Base-by-base conservation (phyloP, 2,888 invertebrate genomes). In the Cynaeus angustus region DNA sequence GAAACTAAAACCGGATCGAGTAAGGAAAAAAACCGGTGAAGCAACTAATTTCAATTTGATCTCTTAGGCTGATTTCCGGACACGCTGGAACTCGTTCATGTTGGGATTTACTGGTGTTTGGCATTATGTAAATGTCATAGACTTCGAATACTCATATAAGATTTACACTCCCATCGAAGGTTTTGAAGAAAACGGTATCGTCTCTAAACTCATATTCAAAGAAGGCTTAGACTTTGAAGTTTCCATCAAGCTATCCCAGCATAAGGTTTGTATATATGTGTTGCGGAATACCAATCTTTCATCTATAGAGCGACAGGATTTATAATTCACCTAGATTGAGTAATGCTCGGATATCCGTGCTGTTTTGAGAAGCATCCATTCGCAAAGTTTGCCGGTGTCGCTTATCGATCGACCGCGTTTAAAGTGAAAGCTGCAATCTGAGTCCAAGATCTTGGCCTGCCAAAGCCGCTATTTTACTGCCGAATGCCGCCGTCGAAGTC, bases 51-150 rank as follows among this genome's bases (percentile, higher is more conserved):
- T 68, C 26, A 55, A 41, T 68, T 28, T 48, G 38, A 64, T 67
- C 37, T 81, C 80, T 76, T 82, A 91, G 91, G 86, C 92, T 16
- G 94, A 95, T 79, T 91, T 94, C 81, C 87, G 93, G 64, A 87
- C 92, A 14, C 91, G 91, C 13, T 94, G 93, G 90, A 93, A 94
- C 74, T 88, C 88, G 53, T 88, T 93, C 78, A 89, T 91, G 55
- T 87, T 91, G 26, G 95, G 95, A 6, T 92, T 94, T 82, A 90
- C 91, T 0, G 94, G 94, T 43, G 90, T 92, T 43, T 94, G 94
- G 92, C 91, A 90, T 78, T 92, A 89, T 84, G 86, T 87, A 83
- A 88, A 88, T 52, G 81, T 90, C 12, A 88, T 90, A 8, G 91
- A 94, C 83, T 93, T 95, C 73, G 91, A 94, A 72, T 94, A 94